Evolutionary conservation across 37 sponge, comb jelly and placozoan species (phyloP).

Genomic region (Crambe crambe): DNA sequence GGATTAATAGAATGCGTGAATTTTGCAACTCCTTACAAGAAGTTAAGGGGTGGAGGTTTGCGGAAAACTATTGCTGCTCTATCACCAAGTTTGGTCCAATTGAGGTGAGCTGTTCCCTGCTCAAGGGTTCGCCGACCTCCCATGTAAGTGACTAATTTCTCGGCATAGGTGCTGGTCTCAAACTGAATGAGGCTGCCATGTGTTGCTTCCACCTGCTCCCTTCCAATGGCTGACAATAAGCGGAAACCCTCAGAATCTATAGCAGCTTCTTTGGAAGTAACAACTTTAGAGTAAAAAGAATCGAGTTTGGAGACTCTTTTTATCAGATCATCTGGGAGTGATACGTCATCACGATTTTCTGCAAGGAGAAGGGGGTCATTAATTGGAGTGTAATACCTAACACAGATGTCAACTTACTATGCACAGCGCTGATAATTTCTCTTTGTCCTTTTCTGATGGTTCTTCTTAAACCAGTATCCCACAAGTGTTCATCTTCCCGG

Average conservation of each 20-base stretch:
- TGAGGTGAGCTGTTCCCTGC: not conserved
- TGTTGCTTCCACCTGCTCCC: constrained; percentile 54
- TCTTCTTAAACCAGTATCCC: constrained; percentile 20
- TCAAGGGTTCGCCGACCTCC: constrained; percentile 29
- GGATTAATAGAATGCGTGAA: not conserved
- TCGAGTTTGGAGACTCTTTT: constrained; percentile 8
- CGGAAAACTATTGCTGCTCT: constrained; percentile 38
- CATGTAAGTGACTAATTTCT: constrained; percentile 75
- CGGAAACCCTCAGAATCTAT: constrained; percentile 73
- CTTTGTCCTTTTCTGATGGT: constrained; percentile 27
- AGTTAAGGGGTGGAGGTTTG: constrained; percentile 62
- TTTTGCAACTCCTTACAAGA: constrained; percentile 42
- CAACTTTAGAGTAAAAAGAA: constrained; percentile 23
- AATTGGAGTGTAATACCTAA: not conserved
- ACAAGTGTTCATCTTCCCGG: constrained; percentile 3
- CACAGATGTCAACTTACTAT: constrained; percentile 39
- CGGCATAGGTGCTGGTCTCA: constrained; percentile 49
- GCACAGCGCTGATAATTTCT: constrained; percentile 34
- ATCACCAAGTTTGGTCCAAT: constrained; percentile 73
- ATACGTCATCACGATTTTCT: constrained; percentile 51
- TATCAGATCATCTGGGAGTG: constrained; percentile 35
- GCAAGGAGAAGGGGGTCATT: not conserved
- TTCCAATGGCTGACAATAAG: constrained; percentile 62
- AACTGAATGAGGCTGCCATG: constrained; percentile 63
- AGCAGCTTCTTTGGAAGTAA: constrained; percentile 74